phyloP scores from a whole-genome alignment of 2,113 vertebrate species.

The Perognathus longimembris region DNA sequence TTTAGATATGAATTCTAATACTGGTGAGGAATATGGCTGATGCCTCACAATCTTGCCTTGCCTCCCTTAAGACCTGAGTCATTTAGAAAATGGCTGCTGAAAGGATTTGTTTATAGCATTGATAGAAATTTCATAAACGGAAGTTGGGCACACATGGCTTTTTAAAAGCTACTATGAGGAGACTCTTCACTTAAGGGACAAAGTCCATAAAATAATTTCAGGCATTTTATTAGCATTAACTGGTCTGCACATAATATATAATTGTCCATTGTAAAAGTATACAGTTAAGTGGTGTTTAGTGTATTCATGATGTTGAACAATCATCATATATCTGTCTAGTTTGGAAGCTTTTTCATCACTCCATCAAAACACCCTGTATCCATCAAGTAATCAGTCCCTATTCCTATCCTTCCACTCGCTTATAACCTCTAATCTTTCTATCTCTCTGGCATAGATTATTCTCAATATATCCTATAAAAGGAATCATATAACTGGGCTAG shows the following conservation, averaged over 20 bases:
- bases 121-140: constrained; percentile 35
- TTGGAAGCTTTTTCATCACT: too few species aligned
- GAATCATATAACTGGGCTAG: too few species aligned
- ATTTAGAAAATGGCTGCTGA: constrained; percentile 41
- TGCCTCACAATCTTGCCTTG: neutral
- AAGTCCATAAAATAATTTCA: neutral
- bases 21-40: neutral
- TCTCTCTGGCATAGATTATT: too few species aligned
- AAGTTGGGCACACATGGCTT: neutral
- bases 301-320: too few species aligned
- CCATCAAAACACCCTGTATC: too few species aligned
- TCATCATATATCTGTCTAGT: too few species aligned
- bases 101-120: constrained; percentile 16
- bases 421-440: too few species aligned
- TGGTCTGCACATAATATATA: neutral
- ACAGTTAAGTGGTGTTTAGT: too few species aligned
- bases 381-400: too few species aligned
- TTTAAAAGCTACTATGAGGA: constrained; percentile 35
- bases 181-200: neutral
- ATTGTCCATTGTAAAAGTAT: too few species aligned
- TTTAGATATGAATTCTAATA: constrained; percentile 40
- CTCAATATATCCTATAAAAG: too few species aligned
- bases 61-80: constrained; percentile 28
- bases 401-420: too few species aligned
- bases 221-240: constrained; percentile 5